Conservation (phyloP, 2,797 vertebrate species). For the Epinephelus malabaricus region DNA sequence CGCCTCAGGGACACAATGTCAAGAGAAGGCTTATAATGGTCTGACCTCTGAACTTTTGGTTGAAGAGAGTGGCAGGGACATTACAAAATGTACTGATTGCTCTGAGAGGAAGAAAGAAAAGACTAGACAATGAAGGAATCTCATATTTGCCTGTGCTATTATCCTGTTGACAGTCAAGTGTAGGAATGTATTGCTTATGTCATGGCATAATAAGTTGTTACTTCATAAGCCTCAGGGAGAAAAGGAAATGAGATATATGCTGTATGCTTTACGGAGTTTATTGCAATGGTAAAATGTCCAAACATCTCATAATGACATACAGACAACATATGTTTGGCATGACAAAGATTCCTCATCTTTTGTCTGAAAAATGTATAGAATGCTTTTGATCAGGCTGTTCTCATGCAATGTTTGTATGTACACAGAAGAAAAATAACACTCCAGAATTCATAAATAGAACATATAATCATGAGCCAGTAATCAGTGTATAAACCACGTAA, state of each 20-base stretch:
- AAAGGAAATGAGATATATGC: not conserved
- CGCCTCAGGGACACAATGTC: constrained; percentile 49
- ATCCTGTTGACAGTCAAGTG: constrained; percentile 20
- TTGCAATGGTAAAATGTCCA: not conserved
- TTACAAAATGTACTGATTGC: constrained; percentile 15
- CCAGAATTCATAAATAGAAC: too few species aligned
- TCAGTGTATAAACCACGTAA: too few species aligned
- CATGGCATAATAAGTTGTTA: constrained; percentile 19
- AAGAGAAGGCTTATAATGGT: constrained; percentile 45
- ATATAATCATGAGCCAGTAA: too few species aligned
- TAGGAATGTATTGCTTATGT: constrained; percentile 21
- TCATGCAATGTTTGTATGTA: too few species aligned
- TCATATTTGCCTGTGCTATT: constrained; percentile 10
- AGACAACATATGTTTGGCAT: not conserved
- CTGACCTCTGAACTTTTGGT: constrained; percentile 54
- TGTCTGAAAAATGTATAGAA: not conserved
- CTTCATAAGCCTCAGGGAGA: not conserved
- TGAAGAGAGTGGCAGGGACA: constrained; percentile 18
- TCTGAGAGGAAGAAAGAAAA: constrained; percentile 21
- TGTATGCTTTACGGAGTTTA: not conserved
- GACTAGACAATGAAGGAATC: not conserved
- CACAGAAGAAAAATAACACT: too few species aligned
- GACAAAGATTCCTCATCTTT: not conserved
- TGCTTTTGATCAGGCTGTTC: not conserved
- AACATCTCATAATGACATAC: not conserved